Percentiles rank a stretch among this genome's conserved stretches.
Conservation (phyloP, 2,113 vertebrate species). For the Odobenus rosmarus region DNA sequence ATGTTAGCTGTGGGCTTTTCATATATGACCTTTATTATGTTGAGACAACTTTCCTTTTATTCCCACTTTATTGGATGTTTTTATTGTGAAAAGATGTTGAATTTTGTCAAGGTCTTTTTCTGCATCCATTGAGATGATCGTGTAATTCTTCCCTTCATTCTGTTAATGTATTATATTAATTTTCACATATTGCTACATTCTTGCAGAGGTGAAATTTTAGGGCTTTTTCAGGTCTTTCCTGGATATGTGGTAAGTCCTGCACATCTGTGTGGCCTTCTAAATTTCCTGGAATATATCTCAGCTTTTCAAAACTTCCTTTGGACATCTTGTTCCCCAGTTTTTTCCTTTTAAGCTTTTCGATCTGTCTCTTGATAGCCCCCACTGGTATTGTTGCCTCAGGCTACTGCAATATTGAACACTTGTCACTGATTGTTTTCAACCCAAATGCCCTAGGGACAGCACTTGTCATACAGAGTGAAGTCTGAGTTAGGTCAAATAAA, state of each 20-base stretch:
- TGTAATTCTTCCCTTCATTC: background rate
- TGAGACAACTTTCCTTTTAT: background rate
- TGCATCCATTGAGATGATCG: too few relatives aligned
- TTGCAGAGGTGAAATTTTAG: background rate
- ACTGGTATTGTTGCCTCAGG: background rate
- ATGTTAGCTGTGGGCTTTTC: background rate
- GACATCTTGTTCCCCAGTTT: background rate
- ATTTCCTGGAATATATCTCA: background rate
- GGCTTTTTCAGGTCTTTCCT: background rate
- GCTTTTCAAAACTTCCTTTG: background rate
- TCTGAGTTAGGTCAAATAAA: background rate
- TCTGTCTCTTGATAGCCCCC: background rate
- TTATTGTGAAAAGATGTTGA: background rate
- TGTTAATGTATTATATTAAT: background rate
- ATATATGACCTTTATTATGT: background rate
- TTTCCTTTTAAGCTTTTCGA: background rate
- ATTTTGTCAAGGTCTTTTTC: background rate
- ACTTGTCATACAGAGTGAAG: background rate
- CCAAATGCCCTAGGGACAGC: background rate
- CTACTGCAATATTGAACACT: background rate
- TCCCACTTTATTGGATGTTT: background rate
- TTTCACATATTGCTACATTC: too few relatives aligned
- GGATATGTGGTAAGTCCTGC: background rate
- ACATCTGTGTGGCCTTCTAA: background rate
- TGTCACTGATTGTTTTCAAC: constrained; percentile 8